Base-by-base conservation (phyloP, 2,888 invertebrate genomes). In the Lycophotia porphyrea region DNA sequence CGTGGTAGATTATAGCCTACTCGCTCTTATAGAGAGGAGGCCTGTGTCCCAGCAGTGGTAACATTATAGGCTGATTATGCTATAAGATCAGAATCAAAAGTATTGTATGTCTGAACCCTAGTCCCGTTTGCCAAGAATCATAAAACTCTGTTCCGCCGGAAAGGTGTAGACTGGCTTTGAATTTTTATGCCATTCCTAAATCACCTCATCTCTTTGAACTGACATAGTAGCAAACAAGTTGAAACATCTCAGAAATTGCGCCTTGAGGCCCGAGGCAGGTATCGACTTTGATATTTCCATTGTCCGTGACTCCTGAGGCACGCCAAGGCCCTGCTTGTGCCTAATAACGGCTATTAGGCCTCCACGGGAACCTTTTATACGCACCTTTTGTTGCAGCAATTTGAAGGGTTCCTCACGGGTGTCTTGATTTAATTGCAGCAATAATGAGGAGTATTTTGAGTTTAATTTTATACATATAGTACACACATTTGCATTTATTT, bases 271-370 rank as follows among this genome's bases (percentile, higher is more conserved):
- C 5, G 24, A 2, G 74, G 84, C 87, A 52, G 76, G 60, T 71
- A 75, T 81, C 58, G 66, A 63, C 71, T 67, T 64, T 67, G 80
- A 72, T 74, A 71, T 76, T 80, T 73, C 78, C 71, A 81, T 77
- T 74, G 81, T 81, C 76, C 78, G 66, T 85, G 85, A 84, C 85
- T 81, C 65, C 72, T 27, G 21, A 60, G 72, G 70, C 74, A 76
- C 63, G 78, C 63, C 71, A 81, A 80, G 81, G 86, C 39, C 61
- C 34, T 24, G n/a, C 31, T 74, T 86, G 86, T 15, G 31, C 27
- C 75, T 86, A 85, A 83, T 86, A 77, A 74, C 85, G 0, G 69
- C 36, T n/a, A 77, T 83, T 81, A 84, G n/a, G 34, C n/a, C 15
- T 63, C 55, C 34, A 71, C 81, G 58, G 81, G 66, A 82, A 84